Evolutionary conservation across 2,113 vertebrate genomes (phyloP).

Genomic region (Xiphias gladius): DNA sequence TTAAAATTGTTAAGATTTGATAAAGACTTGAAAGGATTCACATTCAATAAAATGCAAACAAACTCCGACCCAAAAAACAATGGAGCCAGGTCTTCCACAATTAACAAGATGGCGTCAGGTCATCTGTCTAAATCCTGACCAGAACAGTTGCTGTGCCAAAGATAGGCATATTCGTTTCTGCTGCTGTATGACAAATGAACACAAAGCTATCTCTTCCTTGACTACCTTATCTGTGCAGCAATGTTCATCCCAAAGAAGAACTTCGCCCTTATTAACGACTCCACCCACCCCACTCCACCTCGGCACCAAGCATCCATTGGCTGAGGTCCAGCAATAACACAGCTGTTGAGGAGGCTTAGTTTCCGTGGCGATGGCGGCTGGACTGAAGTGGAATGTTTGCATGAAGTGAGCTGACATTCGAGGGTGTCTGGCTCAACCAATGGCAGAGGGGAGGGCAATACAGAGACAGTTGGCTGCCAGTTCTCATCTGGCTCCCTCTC

Average conservation of each 20-base stretch:
- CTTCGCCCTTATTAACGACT: slow-evolving; percentile 55
- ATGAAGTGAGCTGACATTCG: slow-evolving; percentile 81
- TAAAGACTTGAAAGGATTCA: neutral
- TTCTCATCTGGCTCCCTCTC: slow-evolving; percentile 65
- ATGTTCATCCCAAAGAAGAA: slow-evolving; percentile 65
- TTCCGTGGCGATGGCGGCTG: slow-evolving; percentile 84
- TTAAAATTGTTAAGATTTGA: neutral
- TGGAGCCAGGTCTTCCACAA: neutral
- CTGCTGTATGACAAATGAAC: slow-evolving; percentile 16
- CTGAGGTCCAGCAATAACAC: slow-evolving; percentile 87
- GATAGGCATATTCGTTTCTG: neutral
- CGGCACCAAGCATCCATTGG: slow-evolving; percentile 80
- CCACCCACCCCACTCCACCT: slow-evolving; percentile 61
- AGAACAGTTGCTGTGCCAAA: neutral
- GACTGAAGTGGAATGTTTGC: slow-evolving; percentile 81
- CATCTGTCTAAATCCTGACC: neutral
- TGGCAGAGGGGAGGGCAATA: slow-evolving; percentile 54
- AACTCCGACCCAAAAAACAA: neutral
- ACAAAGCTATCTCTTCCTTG: slow-evolving; percentile 39
- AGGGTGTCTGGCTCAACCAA: slow-evolving; percentile 70
- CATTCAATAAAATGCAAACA: neutral
- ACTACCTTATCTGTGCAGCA: slow-evolving; percentile 57
- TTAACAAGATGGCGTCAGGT: neutral
- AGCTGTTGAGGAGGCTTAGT: slow-evolving; percentile 90
- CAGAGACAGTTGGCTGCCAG: slow-evolving; percentile 68